Base-by-base conservation (phyloP, 2,888 invertebrate species). In the Trachelus tabidus region DNA sequence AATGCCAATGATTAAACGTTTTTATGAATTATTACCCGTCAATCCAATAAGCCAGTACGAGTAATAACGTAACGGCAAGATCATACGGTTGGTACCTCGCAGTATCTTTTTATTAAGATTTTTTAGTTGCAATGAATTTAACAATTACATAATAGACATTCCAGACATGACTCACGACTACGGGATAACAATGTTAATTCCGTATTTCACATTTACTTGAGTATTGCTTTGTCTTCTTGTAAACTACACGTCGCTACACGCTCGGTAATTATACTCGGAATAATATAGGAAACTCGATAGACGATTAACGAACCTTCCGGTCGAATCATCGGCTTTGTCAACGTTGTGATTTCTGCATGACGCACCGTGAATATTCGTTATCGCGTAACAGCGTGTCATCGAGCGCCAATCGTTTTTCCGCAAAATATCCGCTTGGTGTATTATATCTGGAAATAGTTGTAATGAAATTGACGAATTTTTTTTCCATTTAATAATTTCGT, bases 1-100 rank as follows among this genome's bases (percentile, higher is more conserved):
- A 56, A 56, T 56, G 56, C 56, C 71, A 69, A 79, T 81, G 79
- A 81, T 81, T 81, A 79, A 79, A 78, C 79, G 79, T 81, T 81
- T 77, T 81, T 79, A 77, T 76, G 77, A 78, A 81, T 81, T 9
- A 56, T 56, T 56, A 56, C 56, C 23, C 56, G 56, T 56, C 56
- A 56, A 56, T 56, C 23, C 9, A 56, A 23, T 56, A 56, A 56
- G 56, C 23, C 56, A 6, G 56, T 56, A 56, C 56, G 56, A 23
- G 23, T 56, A 56, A 56, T 56, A 56, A 56, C 6, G 56, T 56
- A 56, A 56, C 23, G 56, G 56, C 56, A 56, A 56, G 56, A 56
- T 56, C 23, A 56, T 9, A 56, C 56, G 9, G 56, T 56, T 23
- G 56, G 56, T 56, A 56, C 56, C 56, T 56, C 23, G 56, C 23